Base-by-base conservation (phyloP, 2,888 invertebrate species). In the Philonicus albiceps region DNA sequence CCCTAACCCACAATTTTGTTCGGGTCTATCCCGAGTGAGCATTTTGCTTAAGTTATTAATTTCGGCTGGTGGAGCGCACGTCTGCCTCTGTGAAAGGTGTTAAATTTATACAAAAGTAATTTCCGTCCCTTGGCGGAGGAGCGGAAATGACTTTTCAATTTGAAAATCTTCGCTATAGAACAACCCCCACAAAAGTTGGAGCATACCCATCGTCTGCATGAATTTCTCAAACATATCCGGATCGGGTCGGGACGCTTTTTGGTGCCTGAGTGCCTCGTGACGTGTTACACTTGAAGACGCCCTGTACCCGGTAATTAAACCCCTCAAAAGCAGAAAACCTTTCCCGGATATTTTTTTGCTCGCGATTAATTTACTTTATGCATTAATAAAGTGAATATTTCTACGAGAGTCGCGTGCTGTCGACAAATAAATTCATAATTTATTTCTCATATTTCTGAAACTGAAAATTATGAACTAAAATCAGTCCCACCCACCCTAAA, bases 121-220 rank as follows among this genome's bases (percentile, higher is more conserved):
- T 83, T 83, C 81, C 81, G 81, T 37, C 64, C 31, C 19, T 11
- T 22, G 30, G 80, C 49, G 64, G 31, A 34, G 81, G 37, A 19
- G 19, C 81, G 81, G 81, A 83, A 83, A 83, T 83, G 81, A 83
- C 81, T 83, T 83, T 83, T 83, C 81, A 83, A 83, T 83, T 83
- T 83, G 34, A 83, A 83, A 83, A 19, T 83, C 64, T 22, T n/a
- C 64, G 31, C 37, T 78, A 78, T 64, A 22, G 37, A 34, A 16
- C 34, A 43, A 1, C n/a, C 16, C 31, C 53, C 34, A n/a, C 19
- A 8, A 22, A 37, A 81, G 81, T 64, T 83, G 8, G 22, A 64
- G 64, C 11, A 64, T 11, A 22, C 64, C 27, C 64, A 22, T 8
- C 22, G 64, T 64, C 53, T 83, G 64, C 37, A 64, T 37, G 64